Base-by-base conservation (phyloP, 2,797 vertebrate species). In the Pangasius larnaudii region DNA sequence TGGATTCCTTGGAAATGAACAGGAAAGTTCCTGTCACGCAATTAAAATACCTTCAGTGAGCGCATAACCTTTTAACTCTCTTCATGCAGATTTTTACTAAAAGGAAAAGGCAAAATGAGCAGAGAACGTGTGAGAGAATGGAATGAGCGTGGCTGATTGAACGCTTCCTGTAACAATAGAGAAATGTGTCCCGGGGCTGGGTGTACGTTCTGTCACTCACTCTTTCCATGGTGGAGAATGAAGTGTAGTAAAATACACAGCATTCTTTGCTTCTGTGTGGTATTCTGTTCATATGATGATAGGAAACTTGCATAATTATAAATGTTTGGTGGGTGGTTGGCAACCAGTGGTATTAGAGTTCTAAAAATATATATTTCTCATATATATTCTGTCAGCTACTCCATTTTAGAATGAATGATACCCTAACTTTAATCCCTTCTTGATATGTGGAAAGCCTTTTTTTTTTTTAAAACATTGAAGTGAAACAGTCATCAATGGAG, bases 151-250 rank as follows among this genome's bases (percentile, higher is more conserved):
- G 87, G 93, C 89, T 74, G 92, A 89, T 88, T 89, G 89, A 91
- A 85, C 81, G 94, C 94, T 94, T 96, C 95, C 95, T 96, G 95
- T 95, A 69, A 90, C 80, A 77, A 79, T 84, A 74, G n/a, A 30
- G 83, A 89, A 89, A 90, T 88, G 89, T 91, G 90, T 78, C 90
- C 88, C 88, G 51, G 13, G 80, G 84, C 69, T 49, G 58, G 67
- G 39, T 75, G 30, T 53, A 86, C 63, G 84, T 88, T 67, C 87
- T 91, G 65, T 88, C 86, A 87, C 90, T 96, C 94, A 95, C 89
- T 92, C 91, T 96, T 96, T 96, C 94, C 95, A 90, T 93, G 84
- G 82, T 59, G 82, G 91, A 85, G 86, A 90, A 51, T 75, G 33
- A 71, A 56, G 71, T 61, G 58, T 46, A 58, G 79, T 84, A 56